A percentile compares a stretch with the other conserved stretches of the same genome.
phyloP scores from a whole-genome alignment of 2,797 vertebrate genomes.

The Artibeus jamaicensis region DNA sequence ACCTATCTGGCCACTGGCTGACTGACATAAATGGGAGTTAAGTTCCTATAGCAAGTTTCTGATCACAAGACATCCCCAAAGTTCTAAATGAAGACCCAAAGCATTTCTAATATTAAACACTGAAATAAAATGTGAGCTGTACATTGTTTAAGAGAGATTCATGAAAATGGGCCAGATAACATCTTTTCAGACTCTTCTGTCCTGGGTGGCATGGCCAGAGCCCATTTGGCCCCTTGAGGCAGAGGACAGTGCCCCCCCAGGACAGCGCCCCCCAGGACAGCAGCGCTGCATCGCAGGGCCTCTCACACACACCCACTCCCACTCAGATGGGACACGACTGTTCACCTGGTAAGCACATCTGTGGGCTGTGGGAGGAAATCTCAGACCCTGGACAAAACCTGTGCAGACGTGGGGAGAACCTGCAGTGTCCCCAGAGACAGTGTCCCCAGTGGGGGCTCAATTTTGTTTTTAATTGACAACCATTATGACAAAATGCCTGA shows the following conservation, averaged over 20 bases:
- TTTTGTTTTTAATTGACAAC: not conserved
- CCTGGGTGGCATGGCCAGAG: not conserved
- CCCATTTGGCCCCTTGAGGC: not conserved
- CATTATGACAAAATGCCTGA: not conserved
- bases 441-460: not conserved
- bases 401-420: not conserved
- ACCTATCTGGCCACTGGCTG: not conserved
- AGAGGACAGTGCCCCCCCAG: not conserved
- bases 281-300: not conserved
- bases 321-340: not conserved
- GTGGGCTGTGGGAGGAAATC: not conserved
- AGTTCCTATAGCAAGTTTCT: not conserved
- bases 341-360: not conserved
- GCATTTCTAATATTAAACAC: not conserved
- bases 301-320: not conserved
- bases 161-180: not conserved
- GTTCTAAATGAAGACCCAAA: not conserved
- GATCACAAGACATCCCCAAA: not conserved
- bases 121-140: not conserved
- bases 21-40: not conserved
- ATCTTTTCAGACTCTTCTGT: not conserved
- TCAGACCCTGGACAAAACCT: not conserved
- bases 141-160: not conserved
- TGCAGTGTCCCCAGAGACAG: not conserved
- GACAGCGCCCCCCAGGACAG: not conserved